Evolutionary conservation across 2,888 invertebrate species (phyloP).

Genomic region (Trypoxylon attenuatum): DNA sequence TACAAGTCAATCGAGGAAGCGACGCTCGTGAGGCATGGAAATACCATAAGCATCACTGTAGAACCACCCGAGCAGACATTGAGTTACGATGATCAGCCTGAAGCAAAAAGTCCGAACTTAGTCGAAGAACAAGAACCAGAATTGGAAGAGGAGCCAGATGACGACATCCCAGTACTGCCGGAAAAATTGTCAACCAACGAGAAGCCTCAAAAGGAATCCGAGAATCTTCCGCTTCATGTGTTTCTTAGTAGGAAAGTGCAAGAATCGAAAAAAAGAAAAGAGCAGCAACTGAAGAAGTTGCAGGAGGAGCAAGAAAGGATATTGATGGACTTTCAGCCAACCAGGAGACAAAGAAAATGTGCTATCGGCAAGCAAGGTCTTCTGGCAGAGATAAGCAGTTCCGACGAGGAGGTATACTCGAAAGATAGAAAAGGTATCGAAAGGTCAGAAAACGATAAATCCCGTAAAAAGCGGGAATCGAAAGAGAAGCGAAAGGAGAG

Average conservation of each 20-base stretch:
- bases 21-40: neutral
- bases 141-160: slow-evolving; percentile 56
- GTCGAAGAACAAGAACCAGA: slow-evolving; percentile 49
- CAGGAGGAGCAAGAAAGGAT: slow-evolving; percentile 64
- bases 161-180: slow-evolving; percentile 70
- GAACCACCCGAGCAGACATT: slow-evolving; percentile 31
- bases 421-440: slow-evolving; percentile 49
- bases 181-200: slow-evolving; percentile 71
- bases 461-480: slow-evolving; percentile 64
- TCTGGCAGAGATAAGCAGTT: slow-evolving; percentile 80
- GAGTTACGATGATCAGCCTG: slow-evolving; percentile 11
- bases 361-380: slow-evolving; percentile 87
- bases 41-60: neutral
- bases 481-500: slow-evolving; percentile 71
- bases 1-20: slow-evolving; percentile 8
- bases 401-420: slow-evolving; percentile 65
- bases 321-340: slow-evolving; percentile 66
- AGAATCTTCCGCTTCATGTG: slow-evolving; percentile 70
- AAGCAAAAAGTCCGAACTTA: neutral
- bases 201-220: slow-evolving; percentile 66
- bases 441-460: slow-evolving; percentile 56
- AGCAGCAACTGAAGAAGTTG: slow-evolving; percentile 63
- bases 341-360: slow-evolving; percentile 81
- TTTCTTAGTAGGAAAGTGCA: slow-evolving; percentile 70
- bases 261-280: slow-evolving; percentile 69